A percentile compares a stretch with the other conserved stretches of the same genome.
phyloP scores from a whole-genome alignment of 2,113 vertebrate genomes.

The Macheiramphus alcinus region DNA sequence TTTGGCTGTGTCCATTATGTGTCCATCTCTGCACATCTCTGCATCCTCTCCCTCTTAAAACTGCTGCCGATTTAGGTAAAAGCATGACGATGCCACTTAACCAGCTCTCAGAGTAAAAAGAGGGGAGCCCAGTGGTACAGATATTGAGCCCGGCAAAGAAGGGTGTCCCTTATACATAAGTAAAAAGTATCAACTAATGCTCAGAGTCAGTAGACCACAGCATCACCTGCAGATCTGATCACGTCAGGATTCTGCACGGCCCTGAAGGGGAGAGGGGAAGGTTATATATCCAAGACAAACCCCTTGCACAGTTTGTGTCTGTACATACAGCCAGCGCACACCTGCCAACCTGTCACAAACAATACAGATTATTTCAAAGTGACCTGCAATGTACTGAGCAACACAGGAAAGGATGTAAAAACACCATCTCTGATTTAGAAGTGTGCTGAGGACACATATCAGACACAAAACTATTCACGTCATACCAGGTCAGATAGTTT shows the following conservation, averaged over 20 bases:
- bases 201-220: neutral
- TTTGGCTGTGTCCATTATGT: neutral
- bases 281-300: neutral
- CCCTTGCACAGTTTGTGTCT: neutral
- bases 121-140: rapidly evolving
- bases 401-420: neutral
- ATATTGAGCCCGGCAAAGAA: neutral
- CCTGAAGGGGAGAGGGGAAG: neutral
- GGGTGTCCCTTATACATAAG: rapidly evolving
- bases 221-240: neutral
- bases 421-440: neutral
- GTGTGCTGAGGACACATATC: neutral
- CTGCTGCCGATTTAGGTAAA: neutral
- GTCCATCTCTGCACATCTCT: neutral
- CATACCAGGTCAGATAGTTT: neutral
- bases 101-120: neutral
- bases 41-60: neutral
- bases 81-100: neutral
- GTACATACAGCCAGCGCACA: neutral
- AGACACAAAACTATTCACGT: neutral
- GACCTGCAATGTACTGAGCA: neutral
- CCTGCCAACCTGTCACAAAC: neutral
- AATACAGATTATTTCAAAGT: neutral
- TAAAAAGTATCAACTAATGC: neutral
- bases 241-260: neutral